Base-by-base conservation (phyloP, 2,888 invertebrate species). In the Acrobasis consociella region DNA sequence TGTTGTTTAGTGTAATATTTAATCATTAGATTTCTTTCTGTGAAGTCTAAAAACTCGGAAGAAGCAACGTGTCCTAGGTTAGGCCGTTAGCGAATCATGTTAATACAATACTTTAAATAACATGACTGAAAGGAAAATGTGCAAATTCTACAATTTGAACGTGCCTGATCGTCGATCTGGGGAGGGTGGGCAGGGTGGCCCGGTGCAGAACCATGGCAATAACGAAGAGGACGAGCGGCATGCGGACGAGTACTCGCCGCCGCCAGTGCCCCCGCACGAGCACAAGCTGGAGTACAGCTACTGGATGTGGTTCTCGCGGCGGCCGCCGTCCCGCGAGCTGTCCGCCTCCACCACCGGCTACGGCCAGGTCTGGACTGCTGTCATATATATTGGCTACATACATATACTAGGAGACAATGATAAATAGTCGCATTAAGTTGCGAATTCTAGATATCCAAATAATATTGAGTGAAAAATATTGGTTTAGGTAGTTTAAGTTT, bases 261-360 rank as follows among this genome's bases (percentile, higher is more conserved):
- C 88, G 39, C 80, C 81, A 66, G 96, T 97, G 81, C 96, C 95
- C 65, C 95, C 96, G 68, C 95, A 96, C 72, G 98, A 99, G 89
- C 98, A 99, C 87, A 96, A 96, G 85, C 93, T 99, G 77, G 98
- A 99, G 87, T 97, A 97, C 91, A 95, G 96, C 71, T 99, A 99
- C 87, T 97, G 97, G 90, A 94, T 99, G 85, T 99, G 99, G 99
- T 98, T 95, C 82, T 93, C 94, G 52, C 87, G 94, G 72, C 93
- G 94, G 76, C 94, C 93, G 46, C 89, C 91, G 67, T 82, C 91
- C 69, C 83, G 91, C 69, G 90, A 91, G 62, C 82, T 89, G 50
- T 86, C 89, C 65, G 75, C 86, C 66, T 83, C 90, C 73, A 84
- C 88, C 75, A 86, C 89, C 75, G 92, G 93, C 71, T 93, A 93